Conservation (phyloP, 1,140 invertebrate species). For the Thaumetopoea pityocampa region DNA sequence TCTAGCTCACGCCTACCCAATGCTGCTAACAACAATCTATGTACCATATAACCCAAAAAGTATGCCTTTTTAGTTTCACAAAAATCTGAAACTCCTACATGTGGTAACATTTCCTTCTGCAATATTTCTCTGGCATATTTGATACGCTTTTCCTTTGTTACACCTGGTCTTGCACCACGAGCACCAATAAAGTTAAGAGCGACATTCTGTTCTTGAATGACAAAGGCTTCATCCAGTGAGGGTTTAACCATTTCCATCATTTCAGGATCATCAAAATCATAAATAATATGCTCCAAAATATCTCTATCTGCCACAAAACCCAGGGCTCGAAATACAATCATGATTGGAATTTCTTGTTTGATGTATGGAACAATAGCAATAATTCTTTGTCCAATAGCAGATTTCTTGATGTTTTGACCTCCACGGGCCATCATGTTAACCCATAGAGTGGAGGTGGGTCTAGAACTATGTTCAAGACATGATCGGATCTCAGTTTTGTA, state of each 20-base stretch:
- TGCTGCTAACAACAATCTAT: slow-evolving; percentile 93
- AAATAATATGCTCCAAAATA: slow-evolving; percentile 99
- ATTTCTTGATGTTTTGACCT: slow-evolving; percentile 96
- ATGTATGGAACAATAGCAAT: slow-evolving; percentile 98
- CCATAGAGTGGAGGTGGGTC: slow-evolving; percentile 98
- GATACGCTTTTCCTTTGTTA: slow-evolving; percentile 98
- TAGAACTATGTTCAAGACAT: slow-evolving; percentile 93
- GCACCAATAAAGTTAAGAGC: slow-evolving; percentile 98
- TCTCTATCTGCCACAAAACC: slow-evolving; percentile 99
- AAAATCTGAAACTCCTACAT: slow-evolving; percentile 98
- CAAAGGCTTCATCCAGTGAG: slow-evolving; percentile 98
- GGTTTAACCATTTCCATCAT: slow-evolving; percentile 99
- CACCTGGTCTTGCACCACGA: slow-evolving; percentile 96
- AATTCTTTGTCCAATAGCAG: slow-evolving; percentile 97
- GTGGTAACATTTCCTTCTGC: slow-evolving; percentile 99
- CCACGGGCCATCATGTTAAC: slow-evolving; percentile 99
- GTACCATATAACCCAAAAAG: slow-evolving; percentile 99
- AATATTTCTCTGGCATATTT: slow-evolving; percentile 99
- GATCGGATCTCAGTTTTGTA: slow-evolving; percentile 98
- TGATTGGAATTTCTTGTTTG: slow-evolving; percentile 99
- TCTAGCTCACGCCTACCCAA: slow-evolving; percentile 97
- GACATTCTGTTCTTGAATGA: slow-evolving; percentile 99
- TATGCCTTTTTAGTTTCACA: slow-evolving; percentile 99
- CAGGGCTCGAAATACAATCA: slow-evolving; percentile 97
- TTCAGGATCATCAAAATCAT: slow-evolving; percentile 99